phyloP scores from a whole-genome alignment of 23 tunicate species.

The Oikopleura vanhoeffeni region DNA sequence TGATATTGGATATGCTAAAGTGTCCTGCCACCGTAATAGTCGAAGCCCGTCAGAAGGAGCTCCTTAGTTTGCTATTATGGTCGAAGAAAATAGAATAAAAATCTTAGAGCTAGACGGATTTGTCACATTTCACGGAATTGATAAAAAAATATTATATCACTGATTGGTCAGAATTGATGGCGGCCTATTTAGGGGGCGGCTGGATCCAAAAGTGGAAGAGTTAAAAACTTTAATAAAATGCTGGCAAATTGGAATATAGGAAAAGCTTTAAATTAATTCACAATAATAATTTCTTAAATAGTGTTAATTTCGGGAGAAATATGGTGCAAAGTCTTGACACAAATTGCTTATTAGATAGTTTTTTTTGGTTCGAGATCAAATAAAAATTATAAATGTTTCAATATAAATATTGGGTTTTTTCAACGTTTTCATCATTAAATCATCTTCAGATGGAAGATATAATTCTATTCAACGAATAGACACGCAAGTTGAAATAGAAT shows the following conservation, averaged over 20 bases:
- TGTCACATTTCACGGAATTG: not conserved
- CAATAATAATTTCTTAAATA: too few species aligned
- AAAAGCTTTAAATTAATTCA: too few species aligned
- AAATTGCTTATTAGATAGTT: too few species aligned
- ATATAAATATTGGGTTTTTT: too few species aligned
- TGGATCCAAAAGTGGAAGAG: not conserved
- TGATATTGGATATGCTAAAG: not conserved
- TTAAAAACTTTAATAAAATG: not conserved
- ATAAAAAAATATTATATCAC: not conserved
- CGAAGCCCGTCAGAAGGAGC: not conserved
- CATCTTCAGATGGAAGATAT: too few species aligned
- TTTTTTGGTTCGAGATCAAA: too few species aligned
- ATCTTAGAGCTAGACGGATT: not conserved
- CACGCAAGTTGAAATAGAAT: too few species aligned
- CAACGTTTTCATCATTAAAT: too few species aligned
- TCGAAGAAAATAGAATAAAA: not conserved
- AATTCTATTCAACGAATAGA: too few species aligned
- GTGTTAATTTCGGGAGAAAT: too few species aligned
- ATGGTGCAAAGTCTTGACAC: too few species aligned
- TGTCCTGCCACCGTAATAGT: not conserved
- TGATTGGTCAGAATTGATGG: not conserved
- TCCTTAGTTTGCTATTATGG: not conserved
- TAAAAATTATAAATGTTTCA: too few species aligned
- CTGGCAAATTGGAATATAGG: not conserved
- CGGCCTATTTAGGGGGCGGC: not conserved